Percentiles rank a stretch among this genome's conserved stretches.
phyloP scores from a whole-genome alignment of 1,140 invertebrate species.

The Panagrolaimus sp. region DNA sequence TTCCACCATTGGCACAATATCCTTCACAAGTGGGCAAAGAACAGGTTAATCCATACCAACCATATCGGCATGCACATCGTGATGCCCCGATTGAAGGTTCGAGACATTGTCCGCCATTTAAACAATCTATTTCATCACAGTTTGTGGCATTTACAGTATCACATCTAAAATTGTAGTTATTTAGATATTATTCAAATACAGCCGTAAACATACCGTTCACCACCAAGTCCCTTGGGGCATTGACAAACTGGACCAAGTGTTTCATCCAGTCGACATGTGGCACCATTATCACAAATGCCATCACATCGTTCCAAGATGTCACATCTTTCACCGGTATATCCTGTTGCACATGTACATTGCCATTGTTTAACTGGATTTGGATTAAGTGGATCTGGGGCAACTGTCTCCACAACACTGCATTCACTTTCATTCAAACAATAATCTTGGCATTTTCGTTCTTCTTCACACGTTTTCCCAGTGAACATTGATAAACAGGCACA shows the following conservation, averaged over 20 bases:
- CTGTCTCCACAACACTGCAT: not conserved
- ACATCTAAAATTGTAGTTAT: not conserved
- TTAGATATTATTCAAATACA: too few species aligned
- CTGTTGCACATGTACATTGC: not conserved
- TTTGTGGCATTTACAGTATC: not conserved
- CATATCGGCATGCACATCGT: not conserved
- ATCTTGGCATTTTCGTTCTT: not conserved
- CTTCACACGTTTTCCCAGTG: not conserved
- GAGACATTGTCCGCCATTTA: not conserved
- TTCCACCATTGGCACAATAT: constrained; percentile 10
- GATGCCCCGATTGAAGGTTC: not conserved
- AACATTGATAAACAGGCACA: not conserved
- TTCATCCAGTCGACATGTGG: not conserved
- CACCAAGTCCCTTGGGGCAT: constrained; percentile 1
- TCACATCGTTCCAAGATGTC: not conserved
- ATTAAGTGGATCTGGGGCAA: not conserved
- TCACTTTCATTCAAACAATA: not conserved
- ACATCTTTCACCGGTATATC: not conserved
- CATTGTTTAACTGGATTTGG: not conserved
- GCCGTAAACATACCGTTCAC: not conserved
- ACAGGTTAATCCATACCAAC: not conserved
- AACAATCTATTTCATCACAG: not conserved
- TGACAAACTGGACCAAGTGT: constrained; percentile 2
- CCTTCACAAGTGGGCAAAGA: not conserved
- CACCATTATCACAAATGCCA: not conserved